Base-by-base conservation (phyloP, 1,140 invertebrate species). In the Camponotus vicinus region DNA sequence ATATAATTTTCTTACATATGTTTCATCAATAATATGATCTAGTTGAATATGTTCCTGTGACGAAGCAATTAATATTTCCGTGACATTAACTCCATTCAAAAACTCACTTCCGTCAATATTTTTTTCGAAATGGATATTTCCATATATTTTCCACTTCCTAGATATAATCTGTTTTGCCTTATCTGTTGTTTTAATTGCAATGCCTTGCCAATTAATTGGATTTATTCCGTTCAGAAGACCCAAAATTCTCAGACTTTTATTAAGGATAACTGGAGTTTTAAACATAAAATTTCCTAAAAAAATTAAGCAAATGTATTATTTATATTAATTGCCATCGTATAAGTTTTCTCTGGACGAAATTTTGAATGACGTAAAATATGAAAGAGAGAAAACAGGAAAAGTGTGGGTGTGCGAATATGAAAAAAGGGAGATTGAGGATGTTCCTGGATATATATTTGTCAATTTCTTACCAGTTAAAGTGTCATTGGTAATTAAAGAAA, bases 211-310 rank as follows among this genome's bases (percentile, higher is more conserved):
- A 67, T 91, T 90, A 61, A 75, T 70, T 0, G 88, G 73, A 79
- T 93, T 75, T 67, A 93, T 88, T 7, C 52, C 91, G 78, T 95
- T 95, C 15, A 95, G 42, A 9, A 55, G 64, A 5, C 86, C 89
- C 1, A 85, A 32, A n/a, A 91, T 61, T 4, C 69, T 78, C 9
- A 95, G 77, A 70, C 78, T 88, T n/a, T 92, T 69, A 9, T 93
- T 70, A 2, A 95, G 61, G 18, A 91, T 9, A 7, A 95, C 64
- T 27, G 93, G 90, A 32, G 86, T 88, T 42, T 92, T 45, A 52
- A 95, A 95, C 27, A 91, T 69, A 8, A 95, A 90, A 34, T 90
- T 92, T 18, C 92, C 92, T 93, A 55, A 8, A 88, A 83, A 15
- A 45, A n/a, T 73, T 63, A 11, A 18, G 3, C 32, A 8, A 64